Evolutionary conservation across 1,140 invertebrate genomes (phyloP), one percentile per base, ranked within the genome.

Genomic region (Drosophila grimshawi): DNA sequence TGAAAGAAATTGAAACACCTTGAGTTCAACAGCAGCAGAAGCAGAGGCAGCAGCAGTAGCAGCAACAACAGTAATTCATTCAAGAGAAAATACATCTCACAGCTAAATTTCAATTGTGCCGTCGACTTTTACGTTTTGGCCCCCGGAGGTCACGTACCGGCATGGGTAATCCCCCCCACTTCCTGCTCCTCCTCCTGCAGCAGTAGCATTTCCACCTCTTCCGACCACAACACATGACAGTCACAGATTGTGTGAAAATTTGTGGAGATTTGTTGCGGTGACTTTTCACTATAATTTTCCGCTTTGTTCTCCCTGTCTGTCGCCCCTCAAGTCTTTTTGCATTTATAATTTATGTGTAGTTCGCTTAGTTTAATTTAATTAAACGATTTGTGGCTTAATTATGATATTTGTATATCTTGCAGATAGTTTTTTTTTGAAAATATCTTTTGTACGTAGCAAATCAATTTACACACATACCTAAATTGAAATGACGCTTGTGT

Each of bases 221-320:
- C 35, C 6, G 6, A 11, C 39, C 65, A 35, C 62, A 53, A 46
- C 76, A 76, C 76, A 71, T 88, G 85, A 89, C 85, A 89, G 70
- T 53, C 75, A 39, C 56, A 74, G 80, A 85, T 89, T 89, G 86
- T 65, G 85, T 89, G 85, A 89, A 89, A 89, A 89, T 88, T 80
- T 89, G 49, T 43, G 8, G 64, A 83, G 80, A 89, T 88, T 88
- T 89, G 83, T 80, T 80, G 69, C 72, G 55, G 63, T 78, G 55
- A 62, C 39, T 76, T 82, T 70, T 74, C 66, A 63, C 56, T 63
- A 75, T 71, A 74, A 71, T 89, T 74, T 78, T 71, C 52, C 67
- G 71, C 61, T 45, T 48, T 33, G 7, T 10, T 52, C 33, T 10
- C 27, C 33, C 27, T 19, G 8, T 35, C 30, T 30, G 2, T 41